Conservation (phyloP, 35 echinoderm and acorn worm species). For the Patiria miniata region DNA sequence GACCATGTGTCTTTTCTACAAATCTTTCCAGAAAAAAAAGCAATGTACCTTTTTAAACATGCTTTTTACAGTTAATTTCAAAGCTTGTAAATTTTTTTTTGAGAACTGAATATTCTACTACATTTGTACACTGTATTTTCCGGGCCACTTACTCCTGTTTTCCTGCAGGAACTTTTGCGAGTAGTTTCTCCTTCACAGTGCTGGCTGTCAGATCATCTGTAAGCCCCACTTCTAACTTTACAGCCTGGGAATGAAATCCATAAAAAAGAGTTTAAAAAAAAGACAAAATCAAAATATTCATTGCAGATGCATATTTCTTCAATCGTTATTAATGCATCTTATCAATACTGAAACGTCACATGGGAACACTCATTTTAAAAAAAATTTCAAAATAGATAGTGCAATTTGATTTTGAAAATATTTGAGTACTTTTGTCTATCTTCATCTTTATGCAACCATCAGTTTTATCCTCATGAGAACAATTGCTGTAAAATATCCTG, state of each 20-base stretch:
- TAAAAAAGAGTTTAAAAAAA: not conserved
- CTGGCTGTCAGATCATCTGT: slow-evolving; percentile 69
- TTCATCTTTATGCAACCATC: too few relatives aligned
- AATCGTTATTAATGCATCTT: too few relatives aligned
- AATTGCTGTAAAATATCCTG: too few relatives aligned
- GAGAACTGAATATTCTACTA: not conserved
- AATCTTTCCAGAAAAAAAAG: not conserved
- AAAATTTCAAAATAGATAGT: too few relatives aligned
- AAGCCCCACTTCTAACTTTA: slow-evolving; percentile 75
- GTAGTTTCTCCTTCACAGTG: slow-evolving; percentile 68
- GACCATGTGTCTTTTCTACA: not conserved
- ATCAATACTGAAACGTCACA: too few relatives aligned
- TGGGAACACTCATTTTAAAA: too few relatives aligned
- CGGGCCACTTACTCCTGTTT: slow-evolving; percentile 85
- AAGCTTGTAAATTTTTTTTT: not conserved
- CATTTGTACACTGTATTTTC: not conserved
- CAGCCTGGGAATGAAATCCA: slow-evolving; percentile 50
- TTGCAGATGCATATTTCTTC: too few relatives aligned
- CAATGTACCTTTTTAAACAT: too few relatives aligned
- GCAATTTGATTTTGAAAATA: too few relatives aligned
- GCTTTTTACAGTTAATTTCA: not conserved
- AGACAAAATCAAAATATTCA: too few relatives aligned
- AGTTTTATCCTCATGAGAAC: too few relatives aligned
- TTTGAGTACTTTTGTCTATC: too few relatives aligned
- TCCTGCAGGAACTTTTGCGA: slow-evolving; percentile 62